A percentile compares a stretch with the other conserved stretches of the same genome.
Evolutionary conservation across 1,140 invertebrate species (phyloP).

Genomic region (Anadara kagoshimensis): DNA sequence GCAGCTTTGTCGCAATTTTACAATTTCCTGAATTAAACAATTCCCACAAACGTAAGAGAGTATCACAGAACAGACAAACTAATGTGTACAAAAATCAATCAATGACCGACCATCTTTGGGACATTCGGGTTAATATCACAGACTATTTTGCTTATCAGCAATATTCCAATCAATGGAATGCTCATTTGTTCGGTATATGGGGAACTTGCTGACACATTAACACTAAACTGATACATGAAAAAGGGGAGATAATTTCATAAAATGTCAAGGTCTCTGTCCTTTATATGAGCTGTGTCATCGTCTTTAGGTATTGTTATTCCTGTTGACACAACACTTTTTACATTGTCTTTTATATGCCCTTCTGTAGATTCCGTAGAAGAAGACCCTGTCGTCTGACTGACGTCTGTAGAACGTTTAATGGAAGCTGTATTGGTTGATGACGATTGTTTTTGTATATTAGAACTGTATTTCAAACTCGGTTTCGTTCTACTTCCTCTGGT

Average conservation of each 20-base stretch:
- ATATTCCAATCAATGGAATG: background rate
- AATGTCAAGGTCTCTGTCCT: constrained; percentile 67
- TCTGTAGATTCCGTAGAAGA: background rate
- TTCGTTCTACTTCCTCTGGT: constrained; percentile 14
- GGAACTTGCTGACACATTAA: background rate
- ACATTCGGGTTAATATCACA: background rate
- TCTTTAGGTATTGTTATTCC: constrained; percentile 30
- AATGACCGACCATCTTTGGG: no score
- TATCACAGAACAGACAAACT: no score
- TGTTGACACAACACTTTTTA: constrained; percentile 22
- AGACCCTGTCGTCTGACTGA: constrained; percentile 6
- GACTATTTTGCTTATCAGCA: background rate
- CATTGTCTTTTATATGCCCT: constrained; percentile 7
- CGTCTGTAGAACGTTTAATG: background rate
- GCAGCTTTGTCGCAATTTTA: no score
- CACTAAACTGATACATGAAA: background rate
- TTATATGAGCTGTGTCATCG: constrained; percentile 59
- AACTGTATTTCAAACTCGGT: constrained; percentile 21
- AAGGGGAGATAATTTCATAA: constrained; percentile 42
- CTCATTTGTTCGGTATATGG: background rate
- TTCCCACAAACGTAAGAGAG: no score
- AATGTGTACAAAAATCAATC: no score
- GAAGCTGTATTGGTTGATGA: constrained; percentile 4
- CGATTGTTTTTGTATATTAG: constrained; percentile 26
- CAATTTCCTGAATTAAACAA: no score